A percentile compares a stretch with the other conserved stretches of the same genome.
phyloP scores from a whole-genome alignment of 92 coral and sea anemone genomes.

The Actinostola sp. region DNA sequence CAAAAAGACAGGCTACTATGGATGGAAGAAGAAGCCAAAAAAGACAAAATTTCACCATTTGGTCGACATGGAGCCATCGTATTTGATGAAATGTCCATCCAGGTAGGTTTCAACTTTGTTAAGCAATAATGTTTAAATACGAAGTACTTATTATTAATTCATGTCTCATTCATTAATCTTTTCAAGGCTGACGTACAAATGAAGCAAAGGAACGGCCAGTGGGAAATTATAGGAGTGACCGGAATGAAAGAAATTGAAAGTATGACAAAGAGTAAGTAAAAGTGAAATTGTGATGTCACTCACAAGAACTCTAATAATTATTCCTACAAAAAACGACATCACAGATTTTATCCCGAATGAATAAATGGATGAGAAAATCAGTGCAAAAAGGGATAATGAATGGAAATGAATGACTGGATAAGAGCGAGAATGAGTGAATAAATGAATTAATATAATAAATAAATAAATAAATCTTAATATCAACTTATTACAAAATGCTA shows the following conservation, averaged over 20 bases:
- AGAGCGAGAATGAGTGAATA: background rate
- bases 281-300: too few relatives aligned
- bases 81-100: constrained; percentile 34
- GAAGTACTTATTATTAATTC: background rate
- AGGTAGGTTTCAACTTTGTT: background rate
- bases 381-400: background rate
- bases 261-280: background rate
- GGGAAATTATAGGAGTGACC: background rate
- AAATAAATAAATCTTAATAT: background rate
- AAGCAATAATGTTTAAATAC: background rate
- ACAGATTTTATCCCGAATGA: too few relatives aligned
- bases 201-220: background rate
- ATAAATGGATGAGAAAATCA: too few relatives aligned
- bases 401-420: background rate
- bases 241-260: background rate
- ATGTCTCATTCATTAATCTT: background rate
- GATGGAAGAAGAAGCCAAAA: background rate
- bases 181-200: background rate
- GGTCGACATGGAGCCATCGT: constrained; percentile 3
- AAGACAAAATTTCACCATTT: background rate
- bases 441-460: background rate
- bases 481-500: background rate
- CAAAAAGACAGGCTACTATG: background rate
- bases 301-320: too few relatives aligned
- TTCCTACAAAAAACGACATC: too few relatives aligned